Base-by-base conservation (phyloP, 2,797 vertebrate species). In the Lepus townsendii region DNA sequence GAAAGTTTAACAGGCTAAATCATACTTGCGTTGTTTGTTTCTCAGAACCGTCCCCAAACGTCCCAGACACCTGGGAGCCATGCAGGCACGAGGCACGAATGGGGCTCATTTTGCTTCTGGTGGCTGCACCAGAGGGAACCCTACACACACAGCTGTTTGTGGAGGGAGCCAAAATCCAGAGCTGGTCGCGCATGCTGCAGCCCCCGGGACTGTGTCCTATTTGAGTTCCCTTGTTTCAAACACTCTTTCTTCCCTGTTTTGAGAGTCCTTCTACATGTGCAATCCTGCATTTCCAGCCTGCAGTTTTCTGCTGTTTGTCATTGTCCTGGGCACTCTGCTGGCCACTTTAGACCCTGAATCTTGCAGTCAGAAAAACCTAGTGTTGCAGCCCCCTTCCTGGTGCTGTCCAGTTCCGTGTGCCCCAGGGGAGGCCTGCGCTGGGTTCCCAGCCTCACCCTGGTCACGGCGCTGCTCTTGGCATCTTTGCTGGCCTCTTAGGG, bases 91-190 rank as follows among this genome's bases (percentile, higher is more conserved):
- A 86, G 77, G 62, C 72, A 82, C 87, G 73, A 65, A 75, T 78
- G 20, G 80, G 38, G 87, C 75, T 94, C 88, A 62, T 92, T 94
- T 94, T 30, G 30, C 82, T 95, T 94, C 78, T n/a, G 50, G 57
- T 71, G 60, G 88, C 20, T 60, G 32, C n/a, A 86, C 72, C 54
- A n/a, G 92, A 71, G 72, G 90, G 83, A 85, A n/a, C 14, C 19
- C 38, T 83, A 38, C 12, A 16, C 22, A 83, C 42, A 84, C 84
- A 93, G 80, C 73, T 95, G 90, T 68, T 78, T 30, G 27, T 52
- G 42, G 38, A 85, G 83, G 83, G 88, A 93, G 75, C 57, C 78
- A 63, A 79, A 95, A 85, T n/a, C 54, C 5, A 4, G 86, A 68
- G 62, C 7, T 94, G 78, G 85, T 69, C 95, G 73, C 47, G 71